Evolutionary conservation across 2,797 vertebrate species (phyloP).

Genomic region (Scolopax rusticola): DNA sequence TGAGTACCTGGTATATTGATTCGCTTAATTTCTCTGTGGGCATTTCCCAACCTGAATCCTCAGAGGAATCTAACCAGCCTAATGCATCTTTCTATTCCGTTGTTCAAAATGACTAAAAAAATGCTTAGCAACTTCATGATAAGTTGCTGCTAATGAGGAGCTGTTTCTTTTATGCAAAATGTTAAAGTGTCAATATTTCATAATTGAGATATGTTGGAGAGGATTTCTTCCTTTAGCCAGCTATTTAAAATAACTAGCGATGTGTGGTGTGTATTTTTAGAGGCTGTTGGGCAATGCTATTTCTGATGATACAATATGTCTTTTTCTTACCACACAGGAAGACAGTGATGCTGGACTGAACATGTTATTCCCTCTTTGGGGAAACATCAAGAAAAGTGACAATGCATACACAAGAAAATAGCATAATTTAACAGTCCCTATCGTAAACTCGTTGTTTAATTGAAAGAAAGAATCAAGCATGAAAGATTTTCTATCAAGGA

Average conservation of each 20-base stretch:
- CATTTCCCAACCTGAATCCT: not conserved
- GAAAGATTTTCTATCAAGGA: conserved; percentile 24
- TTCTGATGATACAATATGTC: conserved; percentile 33
- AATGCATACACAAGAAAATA: not conserved
- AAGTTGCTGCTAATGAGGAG: not conserved
- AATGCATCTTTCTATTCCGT: not conserved
- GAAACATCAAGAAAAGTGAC: conserved; percentile 33
- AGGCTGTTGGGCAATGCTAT: conserved; percentile 27
- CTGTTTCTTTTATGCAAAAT: not conserved
- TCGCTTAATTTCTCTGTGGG: not conserved
- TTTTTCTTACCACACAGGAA: conserved; percentile 1
- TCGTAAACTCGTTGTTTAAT: not conserved
- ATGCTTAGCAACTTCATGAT: not conserved
- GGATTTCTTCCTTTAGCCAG: conserved; percentile 28
- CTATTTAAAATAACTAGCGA: conserved; percentile 21
- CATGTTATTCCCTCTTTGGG: not conserved
- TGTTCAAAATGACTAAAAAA: not conserved
- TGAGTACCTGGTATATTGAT: not conserved
- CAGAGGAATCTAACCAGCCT: not conserved
- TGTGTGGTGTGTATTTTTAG: conserved; percentile 39
- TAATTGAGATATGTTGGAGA: not conserved
- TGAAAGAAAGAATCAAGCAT: conserved; percentile 8
- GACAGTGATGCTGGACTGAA: not conserved
- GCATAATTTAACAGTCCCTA: not conserved
- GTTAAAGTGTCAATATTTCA: not conserved